Conservation (phyloP, 2,113 vertebrate genomes). For the Nyctereutes procyonoides region DNA sequence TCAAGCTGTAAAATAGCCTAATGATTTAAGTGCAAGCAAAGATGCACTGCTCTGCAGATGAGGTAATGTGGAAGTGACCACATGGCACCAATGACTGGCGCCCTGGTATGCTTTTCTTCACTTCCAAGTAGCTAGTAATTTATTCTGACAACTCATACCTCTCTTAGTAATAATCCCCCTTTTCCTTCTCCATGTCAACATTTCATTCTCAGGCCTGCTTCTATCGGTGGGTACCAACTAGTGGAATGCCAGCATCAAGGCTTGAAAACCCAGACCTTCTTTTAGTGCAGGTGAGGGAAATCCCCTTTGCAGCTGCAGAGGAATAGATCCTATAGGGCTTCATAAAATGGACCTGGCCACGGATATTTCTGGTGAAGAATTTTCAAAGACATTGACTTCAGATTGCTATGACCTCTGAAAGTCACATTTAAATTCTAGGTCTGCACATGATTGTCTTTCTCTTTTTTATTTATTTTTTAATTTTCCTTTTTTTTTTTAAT, state of each 20-base stretch:
- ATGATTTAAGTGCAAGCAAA: neutral
- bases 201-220: neutral
- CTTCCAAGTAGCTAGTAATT: neutral
- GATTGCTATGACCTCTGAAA: neutral
- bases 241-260: neutral
- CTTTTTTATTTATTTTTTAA: neutral
- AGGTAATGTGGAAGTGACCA: neutral
- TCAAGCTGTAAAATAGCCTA: neutral
- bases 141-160: neutral
- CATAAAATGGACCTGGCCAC: neutral
- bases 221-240: neutral
- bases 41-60: rapidly evolving
- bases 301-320: neutral
- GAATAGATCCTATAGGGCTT: neutral
- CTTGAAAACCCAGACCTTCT: no score
- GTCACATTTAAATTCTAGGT: neutral
- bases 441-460: neutral
- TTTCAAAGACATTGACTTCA: neutral
- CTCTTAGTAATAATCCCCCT: neutral
- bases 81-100: neutral
- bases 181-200: no score
- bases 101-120: no score
- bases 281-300: neutral
- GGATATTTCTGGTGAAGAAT: neutral
- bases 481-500: neutral